phyloP scores from a whole-genome alignment of 2,888 invertebrate species.

The Spodoptera exigua region DNA sequence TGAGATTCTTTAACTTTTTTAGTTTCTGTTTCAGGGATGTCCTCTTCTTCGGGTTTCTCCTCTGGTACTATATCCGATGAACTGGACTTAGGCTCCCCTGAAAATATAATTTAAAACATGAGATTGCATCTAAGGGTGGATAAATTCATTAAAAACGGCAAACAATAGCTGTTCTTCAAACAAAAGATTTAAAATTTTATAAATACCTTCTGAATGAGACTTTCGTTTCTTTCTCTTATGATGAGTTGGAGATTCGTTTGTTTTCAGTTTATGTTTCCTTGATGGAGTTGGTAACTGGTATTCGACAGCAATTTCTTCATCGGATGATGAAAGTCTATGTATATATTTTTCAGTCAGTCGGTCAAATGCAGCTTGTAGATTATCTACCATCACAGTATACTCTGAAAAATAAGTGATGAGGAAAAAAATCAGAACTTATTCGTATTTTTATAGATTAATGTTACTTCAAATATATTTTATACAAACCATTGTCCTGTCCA shows the following conservation, averaged over 20 bases:
- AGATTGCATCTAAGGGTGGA: not conserved
- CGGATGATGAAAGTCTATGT: slow-evolving; percentile 94
- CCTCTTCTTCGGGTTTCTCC: slow-evolving; percentile 55
- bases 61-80: slow-evolving; percentile 69
- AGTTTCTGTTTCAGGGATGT: slow-evolving; percentile 55
- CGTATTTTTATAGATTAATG: too few species aligned
- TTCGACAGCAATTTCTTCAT: slow-evolving; percentile 93
- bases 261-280: slow-evolving; percentile 82
- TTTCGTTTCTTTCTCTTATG: slow-evolving; percentile 82
- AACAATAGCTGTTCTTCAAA: too few species aligned
- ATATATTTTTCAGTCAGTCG: slow-evolving; percentile 95
- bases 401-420: slow-evolving; percentile 85
- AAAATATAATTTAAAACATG: slow-evolving; percentile 41
- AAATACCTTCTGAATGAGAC: slow-evolving; percentile 72
- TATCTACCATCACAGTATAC: slow-evolving; percentile 96
- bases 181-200: too few species aligned
- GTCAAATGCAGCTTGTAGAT: slow-evolving; percentile 94
- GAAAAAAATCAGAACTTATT: not conserved
- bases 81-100: slow-evolving; percentile 78
- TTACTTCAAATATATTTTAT: not conserved
- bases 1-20: slow-evolving; percentile 81
- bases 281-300: slow-evolving; percentile 88
- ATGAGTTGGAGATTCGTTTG: slow-evolving; percentile 76
- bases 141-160: not conserved
- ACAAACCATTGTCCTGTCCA: slow-evolving; percentile 96